Evolutionary conservation across 2,113 vertebrate species (phyloP).

Genomic region (Hydrolagus affinis): DNA sequence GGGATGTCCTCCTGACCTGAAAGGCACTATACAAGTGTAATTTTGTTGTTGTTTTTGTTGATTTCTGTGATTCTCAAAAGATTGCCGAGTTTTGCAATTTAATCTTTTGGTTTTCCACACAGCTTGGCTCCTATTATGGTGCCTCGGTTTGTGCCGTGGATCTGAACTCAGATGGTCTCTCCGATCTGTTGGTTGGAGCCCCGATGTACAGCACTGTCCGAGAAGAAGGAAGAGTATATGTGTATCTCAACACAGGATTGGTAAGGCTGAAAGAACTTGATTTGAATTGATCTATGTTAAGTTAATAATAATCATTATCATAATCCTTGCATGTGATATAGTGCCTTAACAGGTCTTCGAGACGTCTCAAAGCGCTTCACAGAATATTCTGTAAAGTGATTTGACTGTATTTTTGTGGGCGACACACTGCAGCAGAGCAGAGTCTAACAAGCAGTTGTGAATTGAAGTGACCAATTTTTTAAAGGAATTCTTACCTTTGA

Average conservation of each 20-base stretch:
- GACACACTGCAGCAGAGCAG: no score
- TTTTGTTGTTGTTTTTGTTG: no score
- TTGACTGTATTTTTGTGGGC: no score
- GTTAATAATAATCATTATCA: not conserved
- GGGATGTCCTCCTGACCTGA: no score
- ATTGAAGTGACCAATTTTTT: no score
- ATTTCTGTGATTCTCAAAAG: not conserved
- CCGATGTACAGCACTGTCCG: slow-evolving; percentile 73
- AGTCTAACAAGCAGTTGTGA: no score
- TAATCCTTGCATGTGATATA: no score
- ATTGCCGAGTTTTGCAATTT: not conserved
- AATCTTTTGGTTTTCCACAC: slow-evolving; percentile 24
- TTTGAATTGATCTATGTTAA: not conserved
- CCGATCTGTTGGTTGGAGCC: slow-evolving; percentile 86
- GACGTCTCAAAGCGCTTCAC: not conserved
- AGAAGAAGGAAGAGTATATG: slow-evolving; percentile 86
- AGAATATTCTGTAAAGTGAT: no score
- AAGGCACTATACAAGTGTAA: no score
- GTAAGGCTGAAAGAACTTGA: slow-evolving; percentile 50
- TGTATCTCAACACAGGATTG: slow-evolving; percentile 80
- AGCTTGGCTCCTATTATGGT: slow-evolving; percentile 94
- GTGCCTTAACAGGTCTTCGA: no score
- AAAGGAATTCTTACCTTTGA: no score
- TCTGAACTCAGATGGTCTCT: slow-evolving; percentile 81
- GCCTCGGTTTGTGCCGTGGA: slow-evolving; percentile 78